Conservation (phyloP, 2,797 vertebrate species). For the Lithobates sylvaticus region DNA sequence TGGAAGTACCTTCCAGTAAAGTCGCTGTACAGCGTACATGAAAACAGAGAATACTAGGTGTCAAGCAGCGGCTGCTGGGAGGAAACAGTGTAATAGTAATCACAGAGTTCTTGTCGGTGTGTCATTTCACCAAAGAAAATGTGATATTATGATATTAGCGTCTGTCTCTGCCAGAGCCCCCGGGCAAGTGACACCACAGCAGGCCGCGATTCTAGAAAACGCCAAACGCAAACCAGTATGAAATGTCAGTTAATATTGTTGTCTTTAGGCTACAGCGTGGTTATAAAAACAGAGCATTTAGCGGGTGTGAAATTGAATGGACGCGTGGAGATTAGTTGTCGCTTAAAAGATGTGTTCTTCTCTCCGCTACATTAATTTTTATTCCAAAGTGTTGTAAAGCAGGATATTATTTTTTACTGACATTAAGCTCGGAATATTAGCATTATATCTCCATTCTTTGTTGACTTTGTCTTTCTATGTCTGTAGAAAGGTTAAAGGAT, state of each 20-base stretch:
- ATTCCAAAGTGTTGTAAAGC: constrained; percentile 36
- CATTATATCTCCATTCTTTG: constrained; percentile 17
- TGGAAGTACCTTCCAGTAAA: no score
- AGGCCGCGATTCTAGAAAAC: constrained; percentile 38
- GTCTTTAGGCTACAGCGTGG: constrained; percentile 49
- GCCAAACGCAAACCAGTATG: constrained; percentile 1
- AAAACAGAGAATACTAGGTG: no score
- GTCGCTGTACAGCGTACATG: no score
- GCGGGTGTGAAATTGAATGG: constrained; percentile 41
- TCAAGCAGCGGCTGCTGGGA: no score
- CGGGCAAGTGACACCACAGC: constrained; percentile 16
- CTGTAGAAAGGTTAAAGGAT: constrained; percentile 19
- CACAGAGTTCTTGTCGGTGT: no score
- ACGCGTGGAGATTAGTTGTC: constrained; percentile 46
- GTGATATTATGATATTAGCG: constrained; percentile 12
- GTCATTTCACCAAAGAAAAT: not conserved
- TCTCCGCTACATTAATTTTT: constrained; percentile 44
- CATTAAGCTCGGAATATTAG: constrained; percentile 13
- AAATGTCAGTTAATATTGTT: constrained; percentile 43
- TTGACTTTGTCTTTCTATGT: constrained; percentile 23
- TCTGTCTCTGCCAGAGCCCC: not conserved
- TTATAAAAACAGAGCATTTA: constrained; percentile 38
- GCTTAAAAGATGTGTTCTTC: constrained; percentile 28
- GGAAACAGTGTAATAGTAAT: no score
- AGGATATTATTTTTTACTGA: constrained; percentile 30